A percentile compares a stretch with the other conserved stretches of the same genome.
Evolutionary conservation across 2,888 invertebrate genomes (phyloP).

Genomic region (Mythimna loreyi): DNA sequence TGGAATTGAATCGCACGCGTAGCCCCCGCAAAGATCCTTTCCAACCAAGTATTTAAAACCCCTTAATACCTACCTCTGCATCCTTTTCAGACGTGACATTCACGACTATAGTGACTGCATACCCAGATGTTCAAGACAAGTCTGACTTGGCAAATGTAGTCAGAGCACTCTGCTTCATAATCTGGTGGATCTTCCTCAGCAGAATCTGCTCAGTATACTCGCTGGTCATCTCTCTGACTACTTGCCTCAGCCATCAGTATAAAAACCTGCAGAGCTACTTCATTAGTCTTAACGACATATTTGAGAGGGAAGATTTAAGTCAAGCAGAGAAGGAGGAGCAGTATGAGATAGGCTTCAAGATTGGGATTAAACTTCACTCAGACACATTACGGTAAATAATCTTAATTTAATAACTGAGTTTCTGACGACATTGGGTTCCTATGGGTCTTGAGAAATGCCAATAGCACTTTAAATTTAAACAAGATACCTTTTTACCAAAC

Average conservation of each 20-base stretch:
- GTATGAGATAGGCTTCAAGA: slow-evolving; percentile 72
- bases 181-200: slow-evolving; percentile 68
- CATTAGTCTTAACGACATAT: slow-evolving; percentile 69
- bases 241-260: slow-evolving; percentile 73
- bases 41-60: too few species aligned
- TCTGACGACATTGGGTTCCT: too few species aligned
- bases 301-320: slow-evolving; percentile 59
- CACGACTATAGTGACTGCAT: slow-evolving; percentile 69
- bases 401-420: too few species aligned
- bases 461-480: too few species aligned
- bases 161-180: slow-evolving; percentile 60
- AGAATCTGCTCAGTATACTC: slow-evolving; percentile 61
- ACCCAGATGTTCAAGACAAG: slow-evolving; percentile 70
- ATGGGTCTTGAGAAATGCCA: too few species aligned
- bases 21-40: too few species aligned
- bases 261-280: slow-evolving; percentile 77
- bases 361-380: slow-evolving; percentile 75
- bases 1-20: too few species aligned
- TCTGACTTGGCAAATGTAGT: slow-evolving; percentile 59
- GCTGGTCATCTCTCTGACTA: slow-evolving; percentile 64
- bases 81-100: slow-evolving; percentile 67
- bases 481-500: too few species aligned
- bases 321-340: slow-evolving; percentile 71
- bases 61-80: background rate
- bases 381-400: slow-evolving; percentile 73